phyloP scores from a whole-genome alignment of 2,888 invertebrate species.

The Chrysolina americana region DNA sequence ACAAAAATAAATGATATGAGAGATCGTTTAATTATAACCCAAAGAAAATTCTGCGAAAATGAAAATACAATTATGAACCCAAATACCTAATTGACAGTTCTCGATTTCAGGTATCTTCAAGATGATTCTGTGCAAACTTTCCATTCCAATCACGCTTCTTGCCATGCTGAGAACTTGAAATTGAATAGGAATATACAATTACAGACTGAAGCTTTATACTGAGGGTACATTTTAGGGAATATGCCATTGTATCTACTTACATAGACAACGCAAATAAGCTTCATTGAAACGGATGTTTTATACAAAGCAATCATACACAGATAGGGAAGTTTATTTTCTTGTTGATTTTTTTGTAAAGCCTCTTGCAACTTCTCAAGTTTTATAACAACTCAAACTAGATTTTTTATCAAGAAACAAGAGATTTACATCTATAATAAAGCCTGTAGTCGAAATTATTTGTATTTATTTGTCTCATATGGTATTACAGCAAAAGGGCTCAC shows the following conservation, averaged over 20 bases:
- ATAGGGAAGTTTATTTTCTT: no score
- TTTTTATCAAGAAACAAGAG: no score
- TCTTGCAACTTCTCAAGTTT: no score
- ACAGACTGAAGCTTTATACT: not conserved
- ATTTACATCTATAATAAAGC: no score
- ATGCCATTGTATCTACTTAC: not conserved
- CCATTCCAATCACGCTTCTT: not conserved
- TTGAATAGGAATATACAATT: not conserved
- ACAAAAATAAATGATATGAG: not conserved
- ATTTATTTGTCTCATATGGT: no score
- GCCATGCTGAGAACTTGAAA: not conserved
- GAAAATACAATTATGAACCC: not conserved
- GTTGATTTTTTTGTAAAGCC: no score
- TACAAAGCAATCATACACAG: no score
- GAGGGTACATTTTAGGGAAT: not conserved
- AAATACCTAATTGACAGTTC: slow-evolving; percentile 7
- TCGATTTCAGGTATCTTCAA: not conserved
- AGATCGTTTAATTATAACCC: no score
- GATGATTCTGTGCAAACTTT: not conserved
- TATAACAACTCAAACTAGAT: no score
- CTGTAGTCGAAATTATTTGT: no score
- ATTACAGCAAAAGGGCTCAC: no score
- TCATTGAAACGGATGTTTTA: not conserved
- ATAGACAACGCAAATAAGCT: not conserved
- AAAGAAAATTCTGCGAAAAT: not conserved